Evolutionary conservation across 2,888 invertebrate species (phyloP), one percentile per base, ranked within the genome.

Genomic region (Hoplodrina ambigua): DNA sequence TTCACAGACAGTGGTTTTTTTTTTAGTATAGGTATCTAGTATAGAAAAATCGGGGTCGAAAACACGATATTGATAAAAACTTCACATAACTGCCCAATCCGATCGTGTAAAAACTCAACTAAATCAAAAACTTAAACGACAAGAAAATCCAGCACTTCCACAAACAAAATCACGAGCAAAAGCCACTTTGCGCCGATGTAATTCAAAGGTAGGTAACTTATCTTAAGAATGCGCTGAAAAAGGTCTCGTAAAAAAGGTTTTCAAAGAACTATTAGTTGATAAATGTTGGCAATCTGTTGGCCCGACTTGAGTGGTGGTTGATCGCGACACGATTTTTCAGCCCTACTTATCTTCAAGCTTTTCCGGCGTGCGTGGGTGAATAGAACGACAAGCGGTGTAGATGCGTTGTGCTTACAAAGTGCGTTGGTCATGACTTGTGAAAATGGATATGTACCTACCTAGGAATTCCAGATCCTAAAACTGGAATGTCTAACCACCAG

Each of bases 231-330:
- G 56, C 58, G 54, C 46, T 70, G 56, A 68, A 71, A 68, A 79
- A 69, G 71, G 65, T 69, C 64, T 58, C 75, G 62, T 71, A 60
- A 63, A 74, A 78, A 79, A 75, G 75, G 65, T 71, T 68, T 63
- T 75, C 76, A 70, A 79, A 68, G 67, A 68, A 71, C 63, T 69
- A 66, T 75, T 75, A 33, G 63, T 80, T 82, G 81, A 81, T 80
- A 63, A 63, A 81, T 81, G 81, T 65, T 53, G 19, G 72, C 75
- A 69, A 81, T 81, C 61, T 80, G 63, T 76, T 66, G 68, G 67
- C 49, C 54, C 46, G 63, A 71, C 80, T 71, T 75, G 64, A 80
- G 70, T 74, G 65, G 44, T 57, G 52, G 63, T 72, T 82, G 72
- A 80, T 68, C 72, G 72, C 63, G 57, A 63, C 63, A 66, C 69